These are phyloP conservation scores for Heloderma charlesbogerti DNA, from an alignment of 2,113 vertebrate species.

Conservation along the genomic window DNA sequence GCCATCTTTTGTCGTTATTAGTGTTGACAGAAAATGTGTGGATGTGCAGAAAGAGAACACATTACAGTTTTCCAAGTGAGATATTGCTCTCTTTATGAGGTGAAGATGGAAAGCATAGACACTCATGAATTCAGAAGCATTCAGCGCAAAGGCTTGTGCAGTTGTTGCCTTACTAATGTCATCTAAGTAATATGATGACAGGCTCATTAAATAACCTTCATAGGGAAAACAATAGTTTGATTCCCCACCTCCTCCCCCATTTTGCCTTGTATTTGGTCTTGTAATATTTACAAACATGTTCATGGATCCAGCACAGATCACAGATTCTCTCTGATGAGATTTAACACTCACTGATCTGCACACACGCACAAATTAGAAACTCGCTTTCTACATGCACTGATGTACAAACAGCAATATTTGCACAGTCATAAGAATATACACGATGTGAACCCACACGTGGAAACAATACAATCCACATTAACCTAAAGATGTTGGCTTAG, in stretches of 20 bases:
- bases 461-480: neutral
- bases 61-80: slow-evolving; percentile 36
- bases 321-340: neutral
- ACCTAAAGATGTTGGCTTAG: neutral
- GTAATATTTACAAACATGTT: neutral
- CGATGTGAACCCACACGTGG: neutral
- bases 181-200: neutral
- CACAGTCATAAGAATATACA: neutral
- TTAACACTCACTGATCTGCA: neutral
- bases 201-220: neutral
- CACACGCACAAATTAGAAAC: neutral
- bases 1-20: slow-evolving; percentile 2
- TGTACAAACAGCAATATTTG: neutral
- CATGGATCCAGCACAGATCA: neutral
- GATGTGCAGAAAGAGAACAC: slow-evolving; percentile 8
- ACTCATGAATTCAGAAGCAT: slow-evolving; percentile 51
- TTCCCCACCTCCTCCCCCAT: neutral
- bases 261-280: neutral
- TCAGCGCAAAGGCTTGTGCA: slow-evolving; percentile 14
- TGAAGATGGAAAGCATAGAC: slow-evolving; percentile 25
- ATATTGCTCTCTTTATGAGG: slow-evolving; percentile 40
- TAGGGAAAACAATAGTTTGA: neutral
- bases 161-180: slow-evolving; percentile 2
- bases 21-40: slow-evolving; percentile 34
- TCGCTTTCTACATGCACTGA: neutral